phyloP scores from a whole-genome alignment of 1,140 invertebrate species.

The Hycleus cichorii region DNA sequence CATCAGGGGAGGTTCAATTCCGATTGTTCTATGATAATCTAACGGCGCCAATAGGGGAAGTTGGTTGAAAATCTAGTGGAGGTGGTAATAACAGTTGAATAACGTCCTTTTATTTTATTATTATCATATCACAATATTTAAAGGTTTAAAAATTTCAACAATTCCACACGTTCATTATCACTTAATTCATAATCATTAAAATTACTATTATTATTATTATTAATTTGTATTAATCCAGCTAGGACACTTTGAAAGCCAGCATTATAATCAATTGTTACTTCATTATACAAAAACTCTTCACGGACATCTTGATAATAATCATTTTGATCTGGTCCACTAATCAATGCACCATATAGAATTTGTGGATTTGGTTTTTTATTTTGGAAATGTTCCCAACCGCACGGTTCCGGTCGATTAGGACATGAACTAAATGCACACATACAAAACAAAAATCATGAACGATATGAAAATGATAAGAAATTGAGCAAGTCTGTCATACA shows the following conservation, averaged over 20 bases:
- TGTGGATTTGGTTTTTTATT: conserved; percentile 47
- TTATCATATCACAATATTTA: no score
- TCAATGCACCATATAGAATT: conserved; percentile 48
- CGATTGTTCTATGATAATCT: no score
- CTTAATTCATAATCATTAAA: no score
- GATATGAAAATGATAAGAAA: background rate
- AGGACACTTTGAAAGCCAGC: conserved; percentile 50
- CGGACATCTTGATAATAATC: conserved; percentile 48
- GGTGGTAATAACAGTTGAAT: no score
- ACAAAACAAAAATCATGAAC: background rate
- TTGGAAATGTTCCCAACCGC: conserved; percentile 46
- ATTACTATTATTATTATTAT: no score
- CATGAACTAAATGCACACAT: conserved; percentile 43
- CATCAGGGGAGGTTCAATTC: no score
- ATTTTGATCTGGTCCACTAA: conserved; percentile 50
- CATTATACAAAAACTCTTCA: conserved; percentile 50
- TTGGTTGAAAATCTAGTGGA: no score
- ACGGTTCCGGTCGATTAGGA: conserved; percentile 43
- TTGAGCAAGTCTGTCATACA: no score
- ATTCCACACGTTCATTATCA: no score
- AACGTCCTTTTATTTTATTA: no score
- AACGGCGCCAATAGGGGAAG: no score
- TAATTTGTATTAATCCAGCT: conserved; percentile 32
- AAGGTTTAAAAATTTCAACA: no score
- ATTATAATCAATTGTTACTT: conserved; percentile 53